Evolutionary conservation across 30 jellyfish, hydroid and myxozoan genomes (phyloP).

Genomic region (Pelagia noctiluca): DNA sequence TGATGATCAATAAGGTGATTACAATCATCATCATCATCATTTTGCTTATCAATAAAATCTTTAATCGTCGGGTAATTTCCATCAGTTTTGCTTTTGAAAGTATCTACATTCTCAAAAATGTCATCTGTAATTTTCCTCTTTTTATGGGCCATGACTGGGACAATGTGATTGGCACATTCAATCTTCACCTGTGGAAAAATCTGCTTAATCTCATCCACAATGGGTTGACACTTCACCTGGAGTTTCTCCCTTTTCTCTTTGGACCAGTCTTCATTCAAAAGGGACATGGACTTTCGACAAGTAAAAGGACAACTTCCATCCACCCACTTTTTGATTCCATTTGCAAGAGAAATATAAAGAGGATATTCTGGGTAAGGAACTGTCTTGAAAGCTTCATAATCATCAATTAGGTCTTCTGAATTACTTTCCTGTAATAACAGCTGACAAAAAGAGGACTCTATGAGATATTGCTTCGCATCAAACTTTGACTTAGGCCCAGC

Average conservation of each 20-base stretch:
- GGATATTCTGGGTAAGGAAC: slow-evolving; percentile 52
- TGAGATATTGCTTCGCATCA: too few species aligned
- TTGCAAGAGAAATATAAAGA: not conserved
- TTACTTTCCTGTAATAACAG: not conserved
- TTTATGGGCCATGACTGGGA: too few species aligned
- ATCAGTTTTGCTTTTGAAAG: too few species aligned
- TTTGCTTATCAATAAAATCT: too few species aligned
- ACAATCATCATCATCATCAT: too few species aligned
- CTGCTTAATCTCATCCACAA: not conserved
- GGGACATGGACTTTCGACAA: not conserved
- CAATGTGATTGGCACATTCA: too few species aligned
- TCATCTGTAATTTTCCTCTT: too few species aligned
- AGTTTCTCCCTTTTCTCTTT: slow-evolving; percentile 28
- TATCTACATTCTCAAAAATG: too few species aligned
- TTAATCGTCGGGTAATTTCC: too few species aligned
- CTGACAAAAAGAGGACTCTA: not conserved
- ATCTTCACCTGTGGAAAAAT: not conserved
- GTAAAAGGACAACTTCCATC: slow-evolving; percentile 27
- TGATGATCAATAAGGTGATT: too few species aligned
- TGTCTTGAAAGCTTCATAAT: not conserved
- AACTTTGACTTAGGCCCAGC: too few species aligned
- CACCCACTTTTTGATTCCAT: slow-evolving; percentile 15
- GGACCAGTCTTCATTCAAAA: slow-evolving; percentile 46
- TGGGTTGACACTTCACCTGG: slow-evolving; percentile 20
- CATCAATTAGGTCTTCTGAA: not conserved